Conservation (phyloP, 2,113 vertebrate species). For the Malaclemys terrapin region DNA sequence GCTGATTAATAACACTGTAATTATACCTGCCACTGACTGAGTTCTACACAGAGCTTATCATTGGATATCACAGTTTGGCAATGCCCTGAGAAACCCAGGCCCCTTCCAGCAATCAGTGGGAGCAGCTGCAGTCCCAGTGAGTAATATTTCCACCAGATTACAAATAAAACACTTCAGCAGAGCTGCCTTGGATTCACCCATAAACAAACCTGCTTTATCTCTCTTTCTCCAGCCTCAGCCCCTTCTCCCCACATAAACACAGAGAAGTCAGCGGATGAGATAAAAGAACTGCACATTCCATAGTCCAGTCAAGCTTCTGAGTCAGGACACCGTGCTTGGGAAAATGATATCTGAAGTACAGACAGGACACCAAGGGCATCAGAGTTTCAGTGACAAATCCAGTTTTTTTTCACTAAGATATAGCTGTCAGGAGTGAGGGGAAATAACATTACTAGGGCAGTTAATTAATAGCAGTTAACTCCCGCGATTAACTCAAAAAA, state of each 20-base stretch:
- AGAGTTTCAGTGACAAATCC: not conserved
- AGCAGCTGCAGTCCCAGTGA: slow-evolving; percentile 33
- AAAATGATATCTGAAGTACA: not conserved
- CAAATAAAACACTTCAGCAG: slow-evolving; percentile 42
- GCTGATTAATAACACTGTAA: not conserved
- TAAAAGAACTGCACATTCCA: not conserved
- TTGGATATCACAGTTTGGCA: not conserved
- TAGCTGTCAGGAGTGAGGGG: not conserved
- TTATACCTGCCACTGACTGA: not conserved
- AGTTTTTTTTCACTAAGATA: not conserved
- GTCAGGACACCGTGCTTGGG: not conserved
- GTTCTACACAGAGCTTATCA: not conserved
- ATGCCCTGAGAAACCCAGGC: not conserved
- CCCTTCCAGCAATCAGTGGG: not conserved
- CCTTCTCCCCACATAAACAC: slow-evolving; percentile 45
- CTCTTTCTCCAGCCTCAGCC: not conserved
- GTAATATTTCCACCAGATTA: slow-evolving; percentile 32
- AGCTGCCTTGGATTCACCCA: slow-evolving; percentile 65
- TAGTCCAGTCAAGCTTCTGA: not conserved
- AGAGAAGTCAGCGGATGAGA: slow-evolving; percentile 14
- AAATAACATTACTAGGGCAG: not conserved
- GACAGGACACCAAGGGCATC: not conserved
- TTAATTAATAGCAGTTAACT: no score
- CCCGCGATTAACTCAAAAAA: no score
- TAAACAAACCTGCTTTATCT: slow-evolving; percentile 53